These are phyloP conservation scores for Maccullochella peelii DNA, from an alignment of 2,113 vertebrate genomes.

Conservation along the genomic window DNA sequence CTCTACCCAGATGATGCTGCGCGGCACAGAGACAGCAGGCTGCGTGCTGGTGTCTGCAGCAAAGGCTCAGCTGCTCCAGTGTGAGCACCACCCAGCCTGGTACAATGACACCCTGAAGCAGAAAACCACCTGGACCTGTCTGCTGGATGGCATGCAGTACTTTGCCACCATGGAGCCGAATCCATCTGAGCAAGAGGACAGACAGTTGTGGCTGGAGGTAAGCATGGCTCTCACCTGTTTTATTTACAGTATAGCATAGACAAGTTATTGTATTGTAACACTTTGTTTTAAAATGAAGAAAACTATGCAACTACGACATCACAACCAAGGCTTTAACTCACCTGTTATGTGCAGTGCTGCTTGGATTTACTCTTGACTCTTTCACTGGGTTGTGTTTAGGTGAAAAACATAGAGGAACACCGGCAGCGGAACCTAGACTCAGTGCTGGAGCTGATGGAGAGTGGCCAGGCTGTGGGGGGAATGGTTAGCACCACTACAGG, in stretches of 20 bases:
- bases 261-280: not conserved
- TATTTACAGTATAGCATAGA: not conserved
- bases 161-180: constrained; percentile 96
- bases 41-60: constrained; percentile 96
- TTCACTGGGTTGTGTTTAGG: constrained; percentile 79
- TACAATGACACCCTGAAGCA: constrained; percentile 96
- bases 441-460: constrained; percentile 98
- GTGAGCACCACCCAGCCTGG: constrained; percentile 96
- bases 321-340: not conserved
- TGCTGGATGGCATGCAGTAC: constrained; percentile 98
- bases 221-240: not conserved
- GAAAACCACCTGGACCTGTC: constrained; percentile 97
- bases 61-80: constrained; percentile 96
- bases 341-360: not conserved
- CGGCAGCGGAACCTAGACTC: constrained; percentile 93
- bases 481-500: constrained; percentile 99
- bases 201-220: constrained; percentile 96
- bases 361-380: not conserved
- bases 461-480: constrained; percentile 96
- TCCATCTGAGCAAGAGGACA: constrained; percentile 90
- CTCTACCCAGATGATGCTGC: constrained; percentile 92
- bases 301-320: not conserved
- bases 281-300: not conserved
- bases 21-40: constrained; percentile 94
- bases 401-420: constrained; percentile 98